These are phyloP conservation scores for Epistrophella euchroma DNA, from an alignment of 2,888 invertebrate genomes.

Conservation along the genomic window DNA sequence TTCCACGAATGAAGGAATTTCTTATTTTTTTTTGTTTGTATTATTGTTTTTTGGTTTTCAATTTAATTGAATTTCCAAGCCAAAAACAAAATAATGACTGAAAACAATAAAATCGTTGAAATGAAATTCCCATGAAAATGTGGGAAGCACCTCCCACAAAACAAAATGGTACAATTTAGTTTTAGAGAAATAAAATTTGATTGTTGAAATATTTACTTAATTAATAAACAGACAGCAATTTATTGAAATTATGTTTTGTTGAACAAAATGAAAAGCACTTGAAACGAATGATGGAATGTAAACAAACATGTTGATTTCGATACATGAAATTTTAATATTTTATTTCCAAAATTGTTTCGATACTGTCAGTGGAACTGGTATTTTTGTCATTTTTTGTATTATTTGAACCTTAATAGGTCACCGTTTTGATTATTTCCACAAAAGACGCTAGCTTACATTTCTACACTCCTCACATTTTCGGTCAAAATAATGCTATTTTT, in stretches of 20 bases:
- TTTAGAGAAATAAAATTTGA: not conserved
- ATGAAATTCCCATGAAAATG: conserved; percentile 13
- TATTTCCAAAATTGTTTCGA: too few species aligned
- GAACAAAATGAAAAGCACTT: not conserved
- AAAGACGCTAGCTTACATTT: too few species aligned
- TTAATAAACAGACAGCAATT: conserved; percentile 16
- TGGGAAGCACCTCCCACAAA: not conserved
- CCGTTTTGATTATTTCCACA: too few species aligned
- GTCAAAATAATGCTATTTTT: too few species aligned
- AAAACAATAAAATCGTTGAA: conserved; percentile 37
- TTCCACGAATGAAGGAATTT: not conserved
- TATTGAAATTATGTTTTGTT: conserved; percentile 17
- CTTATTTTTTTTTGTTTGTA: not conserved
- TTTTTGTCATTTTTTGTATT: too few species aligned
- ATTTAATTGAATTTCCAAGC: conserved; percentile 34
- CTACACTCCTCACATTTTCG: too few species aligned
- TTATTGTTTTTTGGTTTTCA: conserved; percentile 10
- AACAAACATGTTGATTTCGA: too few species aligned
- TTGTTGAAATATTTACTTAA: conserved; percentile 11
- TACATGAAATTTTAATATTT: too few species aligned
- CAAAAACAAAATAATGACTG: conserved; percentile 22
- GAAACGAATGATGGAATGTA: conserved; percentile 10
- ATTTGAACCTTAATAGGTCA: too few species aligned
- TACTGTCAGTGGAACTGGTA: too few species aligned
- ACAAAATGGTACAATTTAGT: not conserved